Percentiles rank a stretch among this genome's conserved stretches.
Evolutionary conservation across 2,888 invertebrate genomes (phyloP).

Genomic region (Lasioglossum malachurum): DNA sequence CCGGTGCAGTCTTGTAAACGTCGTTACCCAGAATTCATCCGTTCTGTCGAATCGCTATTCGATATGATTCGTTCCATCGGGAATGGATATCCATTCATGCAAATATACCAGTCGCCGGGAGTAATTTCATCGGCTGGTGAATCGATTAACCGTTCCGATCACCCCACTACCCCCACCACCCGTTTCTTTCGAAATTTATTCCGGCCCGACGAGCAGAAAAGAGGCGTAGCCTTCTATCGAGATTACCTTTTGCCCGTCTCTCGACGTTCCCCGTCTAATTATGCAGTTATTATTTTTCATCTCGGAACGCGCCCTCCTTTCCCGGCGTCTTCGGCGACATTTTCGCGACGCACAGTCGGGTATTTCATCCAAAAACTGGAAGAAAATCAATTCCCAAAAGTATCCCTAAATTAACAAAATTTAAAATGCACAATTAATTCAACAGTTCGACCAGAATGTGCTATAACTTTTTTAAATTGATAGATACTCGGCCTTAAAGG

Average conservation of each 20-base stretch:
- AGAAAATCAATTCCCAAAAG: neutral
- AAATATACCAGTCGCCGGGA: conserved; percentile 14
- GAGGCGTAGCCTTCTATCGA: neutral
- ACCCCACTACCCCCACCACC: neutral
- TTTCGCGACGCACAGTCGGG: neutral
- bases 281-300: conserved; percentile 3
- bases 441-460: neutral
- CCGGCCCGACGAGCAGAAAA: neutral
- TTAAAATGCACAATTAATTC: neutral
- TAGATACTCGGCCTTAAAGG: too few relatives aligned
- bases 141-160: conserved; percentile 33
- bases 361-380: neutral
- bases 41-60: conserved; percentile 44
- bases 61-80: conserved; percentile 35
- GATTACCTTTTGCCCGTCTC: neutral
- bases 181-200: conserved; percentile 7
- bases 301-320: neutral
- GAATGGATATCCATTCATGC: conserved; percentile 38
- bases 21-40: conserved; percentile 49
- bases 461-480: neutral
- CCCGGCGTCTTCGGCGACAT: neutral
- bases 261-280: neutral
- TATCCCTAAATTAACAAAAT: neutral
- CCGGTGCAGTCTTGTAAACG: conserved; percentile 47
- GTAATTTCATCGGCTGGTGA: conserved; percentile 32